Evolutionary conservation across 2,797 vertebrate species (phyloP).

Genomic region (Philypnodon macrostomus): DNA sequence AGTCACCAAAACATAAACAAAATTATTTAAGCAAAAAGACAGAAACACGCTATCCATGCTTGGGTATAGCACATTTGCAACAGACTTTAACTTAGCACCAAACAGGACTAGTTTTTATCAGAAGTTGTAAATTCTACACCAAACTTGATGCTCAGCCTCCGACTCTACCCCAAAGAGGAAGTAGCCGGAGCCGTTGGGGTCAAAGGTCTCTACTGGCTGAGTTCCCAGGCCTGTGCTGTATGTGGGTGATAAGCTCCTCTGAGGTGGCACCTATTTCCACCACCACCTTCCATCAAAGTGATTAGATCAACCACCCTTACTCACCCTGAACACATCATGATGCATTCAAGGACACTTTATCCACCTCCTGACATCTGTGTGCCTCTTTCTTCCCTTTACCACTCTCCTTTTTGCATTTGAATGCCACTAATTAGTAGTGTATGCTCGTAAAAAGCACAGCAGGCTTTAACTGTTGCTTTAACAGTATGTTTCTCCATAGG

Average conservation of each 20-base stretch:
- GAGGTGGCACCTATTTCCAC: constrained; percentile 37
- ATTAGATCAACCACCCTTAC: constrained; percentile 8
- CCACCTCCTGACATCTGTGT: background rate
- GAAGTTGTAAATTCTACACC: no score
- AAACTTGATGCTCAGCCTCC: no score
- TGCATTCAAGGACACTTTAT: constrained; percentile 5
- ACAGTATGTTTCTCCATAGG: background rate
- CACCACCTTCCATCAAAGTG: constrained; percentile 5
- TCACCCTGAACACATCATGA: constrained; percentile 7
- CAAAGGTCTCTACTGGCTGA: constrained; percentile 29
- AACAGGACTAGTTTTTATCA: no score
- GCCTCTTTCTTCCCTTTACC: background rate
- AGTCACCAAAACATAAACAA: no score
- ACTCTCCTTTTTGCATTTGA: background rate
- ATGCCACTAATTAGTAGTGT: constrained; percentile 1
- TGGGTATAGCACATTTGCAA: no score
- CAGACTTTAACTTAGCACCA: no score
- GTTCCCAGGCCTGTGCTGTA: constrained; percentile 19
- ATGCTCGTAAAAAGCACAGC: background rate
- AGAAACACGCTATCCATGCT: no score
- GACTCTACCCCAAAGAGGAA: no score
- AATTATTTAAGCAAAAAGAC: no score
- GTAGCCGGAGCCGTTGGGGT: constrained; percentile 28
- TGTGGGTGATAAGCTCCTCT: constrained; percentile 49
- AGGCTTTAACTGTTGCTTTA: background rate